Conservation (phyloP, 2,797 vertebrate genomes). For the Tinamus major region DNA sequence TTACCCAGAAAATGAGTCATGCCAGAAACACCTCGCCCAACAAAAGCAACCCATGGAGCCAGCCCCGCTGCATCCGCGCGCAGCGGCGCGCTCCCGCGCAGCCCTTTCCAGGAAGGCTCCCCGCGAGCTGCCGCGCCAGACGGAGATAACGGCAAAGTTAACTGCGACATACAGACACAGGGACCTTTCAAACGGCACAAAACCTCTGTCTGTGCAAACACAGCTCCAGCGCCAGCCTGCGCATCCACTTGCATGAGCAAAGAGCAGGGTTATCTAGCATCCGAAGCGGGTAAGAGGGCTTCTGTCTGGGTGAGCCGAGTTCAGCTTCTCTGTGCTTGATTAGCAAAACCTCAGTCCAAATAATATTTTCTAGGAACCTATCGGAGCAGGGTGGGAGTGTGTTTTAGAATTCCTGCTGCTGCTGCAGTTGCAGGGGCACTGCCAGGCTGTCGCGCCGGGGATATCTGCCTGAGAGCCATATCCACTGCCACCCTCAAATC, state of each 20-base stretch:
- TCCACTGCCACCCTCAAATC: neutral
- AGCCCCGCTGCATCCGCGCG: neutral
- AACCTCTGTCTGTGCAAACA: neutral
- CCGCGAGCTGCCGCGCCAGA: neutral
- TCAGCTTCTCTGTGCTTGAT: slow-evolving; percentile 45
- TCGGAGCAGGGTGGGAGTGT: neutral
- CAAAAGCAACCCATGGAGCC: neutral
- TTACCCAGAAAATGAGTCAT: neutral
- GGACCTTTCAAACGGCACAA: slow-evolving; percentile 41
- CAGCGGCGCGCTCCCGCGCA: neutral
- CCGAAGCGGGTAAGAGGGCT: slow-evolving; percentile 49
- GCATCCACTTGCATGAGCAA: slow-evolving; percentile 11
- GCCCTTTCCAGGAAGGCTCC: neutral
- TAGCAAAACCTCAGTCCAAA: slow-evolving; percentile 65
- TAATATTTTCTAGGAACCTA: neutral
- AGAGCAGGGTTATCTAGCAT: slow-evolving; percentile 2
- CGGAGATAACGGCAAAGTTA: slow-evolving; percentile 19
- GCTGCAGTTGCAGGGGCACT: neutral
- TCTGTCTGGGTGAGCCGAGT: slow-evolving; percentile 58
- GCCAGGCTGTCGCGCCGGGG: accelerated
- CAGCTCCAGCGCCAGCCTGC: neutral
- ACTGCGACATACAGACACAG: slow-evolving; percentile 21
- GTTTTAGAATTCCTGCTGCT: neutral
- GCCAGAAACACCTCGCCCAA: slow-evolving; percentile 29
- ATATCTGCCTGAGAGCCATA: neutral